Conservation (phyloP, 2,888 invertebrate species). For the Drosophila siamana region DNA sequence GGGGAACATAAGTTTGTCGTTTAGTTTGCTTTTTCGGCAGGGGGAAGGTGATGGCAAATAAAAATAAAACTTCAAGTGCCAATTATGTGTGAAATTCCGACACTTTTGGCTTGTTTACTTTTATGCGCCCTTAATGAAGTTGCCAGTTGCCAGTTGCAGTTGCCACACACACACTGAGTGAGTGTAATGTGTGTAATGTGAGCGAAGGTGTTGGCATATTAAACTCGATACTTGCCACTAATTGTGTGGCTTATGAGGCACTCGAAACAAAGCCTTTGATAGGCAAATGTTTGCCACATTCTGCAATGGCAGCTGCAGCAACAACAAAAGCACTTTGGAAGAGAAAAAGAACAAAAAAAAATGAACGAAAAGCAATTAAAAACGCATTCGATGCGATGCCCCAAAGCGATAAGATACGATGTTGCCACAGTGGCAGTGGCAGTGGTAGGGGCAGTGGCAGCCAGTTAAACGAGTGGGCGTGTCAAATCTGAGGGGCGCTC, state of each 20-base stretch:
- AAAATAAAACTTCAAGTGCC: conserved; percentile 80
- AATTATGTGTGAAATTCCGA: conserved; percentile 80
- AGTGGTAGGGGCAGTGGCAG: conserved; percentile 8
- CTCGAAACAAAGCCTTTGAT: conserved; percentile 11
- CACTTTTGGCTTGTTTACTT: conserved; percentile 79
- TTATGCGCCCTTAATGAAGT: conserved; percentile 78
- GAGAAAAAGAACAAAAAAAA: neutral
- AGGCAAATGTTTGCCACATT: conserved; percentile 20
- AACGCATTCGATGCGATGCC: conserved; percentile 70
- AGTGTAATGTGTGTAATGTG: conserved; percentile 16
- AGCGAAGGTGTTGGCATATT: conserved; percentile 27
- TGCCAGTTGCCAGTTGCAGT: conserved; percentile 42
- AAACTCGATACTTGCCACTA: conserved; percentile 21
- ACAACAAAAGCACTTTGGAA: too few species aligned
- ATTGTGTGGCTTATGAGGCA: conserved; percentile 34
- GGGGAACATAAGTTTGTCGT: conserved; percentile 75
- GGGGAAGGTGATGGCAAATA: conserved; percentile 51
- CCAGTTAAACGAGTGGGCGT: conserved; percentile 75
- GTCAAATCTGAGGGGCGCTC: conserved; percentile 67
- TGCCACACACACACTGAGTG: conserved; percentile 24
- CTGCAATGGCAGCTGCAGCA: conserved; percentile 21
- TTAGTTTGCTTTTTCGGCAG: conserved; percentile 60
- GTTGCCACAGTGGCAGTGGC: conserved; percentile 30
- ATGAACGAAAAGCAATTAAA: conserved; percentile 73
- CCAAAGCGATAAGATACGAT: conserved; percentile 40